Conservation (phyloP, 1,140 invertebrate genomes). For the Zaprionus inermis region DNA sequence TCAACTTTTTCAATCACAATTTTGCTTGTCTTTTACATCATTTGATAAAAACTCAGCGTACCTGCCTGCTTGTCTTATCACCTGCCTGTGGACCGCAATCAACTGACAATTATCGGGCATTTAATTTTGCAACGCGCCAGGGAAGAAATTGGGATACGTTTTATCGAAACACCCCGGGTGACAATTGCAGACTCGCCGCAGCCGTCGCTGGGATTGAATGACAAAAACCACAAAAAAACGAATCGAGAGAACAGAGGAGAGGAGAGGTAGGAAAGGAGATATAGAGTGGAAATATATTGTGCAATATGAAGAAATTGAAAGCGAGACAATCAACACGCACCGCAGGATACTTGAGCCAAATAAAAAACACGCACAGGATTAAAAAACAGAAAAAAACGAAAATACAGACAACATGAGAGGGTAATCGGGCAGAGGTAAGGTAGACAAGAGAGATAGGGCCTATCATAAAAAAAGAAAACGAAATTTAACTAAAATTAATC, state of each 20-base stretch:
- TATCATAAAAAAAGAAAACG: conserved; percentile 26
- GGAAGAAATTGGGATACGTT: conserved; percentile 10
- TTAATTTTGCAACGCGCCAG: conserved; percentile 53
- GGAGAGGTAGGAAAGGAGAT: conserved; percentile 29
- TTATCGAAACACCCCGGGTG: conserved; percentile 57
- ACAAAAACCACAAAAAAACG: conserved; percentile 58
- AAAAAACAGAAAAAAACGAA: conserved; percentile 23
- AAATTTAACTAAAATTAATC: conserved; percentile 61
- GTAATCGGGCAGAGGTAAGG: not conserved
- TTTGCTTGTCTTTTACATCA: not conserved
- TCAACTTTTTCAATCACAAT: not conserved
- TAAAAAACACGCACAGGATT: conserved; percentile 61
- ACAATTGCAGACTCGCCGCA: conserved; percentile 55
- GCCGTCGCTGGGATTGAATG: conserved; percentile 48
- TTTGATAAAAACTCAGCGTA: not conserved
- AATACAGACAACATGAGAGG: conserved; percentile 10
- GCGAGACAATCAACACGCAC: conserved; percentile 63
- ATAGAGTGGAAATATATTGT: conserved; percentile 27
- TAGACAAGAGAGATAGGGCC: conserved; percentile 13
- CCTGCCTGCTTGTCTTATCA: conserved; percentile 13
- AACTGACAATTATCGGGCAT: conserved; percentile 61
- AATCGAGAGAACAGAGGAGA: conserved; percentile 30
- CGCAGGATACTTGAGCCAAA: conserved; percentile 58
- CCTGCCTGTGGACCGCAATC: conserved; percentile 48
- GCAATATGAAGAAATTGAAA: conserved; percentile 51